phyloP scores from a whole-genome alignment of 2,797 vertebrate species.

The Phoeniculus purpureus region DNA sequence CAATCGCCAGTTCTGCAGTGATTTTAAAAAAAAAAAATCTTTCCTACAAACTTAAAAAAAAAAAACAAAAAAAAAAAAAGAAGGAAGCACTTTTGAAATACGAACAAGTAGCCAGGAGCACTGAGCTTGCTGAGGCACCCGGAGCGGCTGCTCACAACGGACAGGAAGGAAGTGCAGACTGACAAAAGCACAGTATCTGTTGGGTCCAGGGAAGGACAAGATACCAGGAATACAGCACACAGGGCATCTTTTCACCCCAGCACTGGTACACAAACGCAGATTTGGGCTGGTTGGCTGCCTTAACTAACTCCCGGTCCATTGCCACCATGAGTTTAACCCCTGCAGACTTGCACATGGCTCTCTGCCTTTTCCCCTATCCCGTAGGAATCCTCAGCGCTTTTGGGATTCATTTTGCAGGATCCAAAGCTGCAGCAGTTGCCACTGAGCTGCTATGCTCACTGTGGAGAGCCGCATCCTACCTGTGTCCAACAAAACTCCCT shows the following conservation, averaged over 20 bases:
- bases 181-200: accelerated
- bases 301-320: neutral
- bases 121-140: neutral
- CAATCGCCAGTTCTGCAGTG: slow-evolving; percentile 36
- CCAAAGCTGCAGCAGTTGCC: neutral
- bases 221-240: accelerated
- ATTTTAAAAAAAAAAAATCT: neutral
- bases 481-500: neutral
- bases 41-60: neutral
- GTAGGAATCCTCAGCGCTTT: accelerated
- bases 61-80: neutral
- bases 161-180: neutral
- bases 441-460: accelerated
- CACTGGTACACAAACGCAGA: neutral
- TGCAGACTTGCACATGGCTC: neutral
- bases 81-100: neutral
- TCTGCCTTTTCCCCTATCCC: neutral
- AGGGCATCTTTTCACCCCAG: neutral
- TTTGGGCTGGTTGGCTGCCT: neutral
- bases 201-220: neutral
- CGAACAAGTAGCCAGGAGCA: neutral
- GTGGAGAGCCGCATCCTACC: neutral
- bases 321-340: neutral
- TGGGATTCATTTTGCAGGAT: neutral
- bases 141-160: neutral